Evolutionary conservation across 2,888 invertebrate genomes (phyloP).

Genomic region (Xestia ashworthii): DNA sequence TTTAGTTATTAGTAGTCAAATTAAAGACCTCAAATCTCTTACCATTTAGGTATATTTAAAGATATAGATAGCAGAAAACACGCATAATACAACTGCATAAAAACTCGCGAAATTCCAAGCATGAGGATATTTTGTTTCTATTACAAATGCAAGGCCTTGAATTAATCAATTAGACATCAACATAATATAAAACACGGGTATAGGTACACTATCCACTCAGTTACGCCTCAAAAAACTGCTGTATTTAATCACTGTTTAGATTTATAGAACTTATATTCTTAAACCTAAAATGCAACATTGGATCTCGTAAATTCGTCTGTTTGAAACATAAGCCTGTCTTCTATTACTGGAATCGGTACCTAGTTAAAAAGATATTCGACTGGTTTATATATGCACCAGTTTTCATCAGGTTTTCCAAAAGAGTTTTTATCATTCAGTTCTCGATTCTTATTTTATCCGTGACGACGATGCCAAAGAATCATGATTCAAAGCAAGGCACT

Average conservation of each 20-base stretch:
- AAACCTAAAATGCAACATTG: neutral
- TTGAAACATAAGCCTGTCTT: too few species aligned
- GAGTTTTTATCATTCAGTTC: neutral
- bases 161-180: neutral
- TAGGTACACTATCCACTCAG: neutral
- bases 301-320: neutral
- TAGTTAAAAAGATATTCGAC: neutral
- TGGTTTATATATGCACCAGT: neutral
- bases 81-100: neutral
- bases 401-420: neutral
- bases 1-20: neutral
- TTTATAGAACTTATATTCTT: conserved; percentile 10
- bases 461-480: neutral
- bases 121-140: neutral
- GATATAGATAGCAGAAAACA: neutral
- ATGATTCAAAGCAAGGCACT: neutral
- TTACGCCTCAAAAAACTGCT: neutral
- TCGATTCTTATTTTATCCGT: too few species aligned
- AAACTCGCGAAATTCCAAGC: neutral
- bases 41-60: neutral
- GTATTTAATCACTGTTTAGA: conserved; percentile 16
- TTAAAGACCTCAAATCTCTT: neutral
- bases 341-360: too few species aligned
- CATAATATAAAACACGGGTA: neutral
- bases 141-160: conserved; percentile 13